Base-by-base conservation (phyloP, 2,888 invertebrate species). In the Pseudeuparius sepicola region DNA sequence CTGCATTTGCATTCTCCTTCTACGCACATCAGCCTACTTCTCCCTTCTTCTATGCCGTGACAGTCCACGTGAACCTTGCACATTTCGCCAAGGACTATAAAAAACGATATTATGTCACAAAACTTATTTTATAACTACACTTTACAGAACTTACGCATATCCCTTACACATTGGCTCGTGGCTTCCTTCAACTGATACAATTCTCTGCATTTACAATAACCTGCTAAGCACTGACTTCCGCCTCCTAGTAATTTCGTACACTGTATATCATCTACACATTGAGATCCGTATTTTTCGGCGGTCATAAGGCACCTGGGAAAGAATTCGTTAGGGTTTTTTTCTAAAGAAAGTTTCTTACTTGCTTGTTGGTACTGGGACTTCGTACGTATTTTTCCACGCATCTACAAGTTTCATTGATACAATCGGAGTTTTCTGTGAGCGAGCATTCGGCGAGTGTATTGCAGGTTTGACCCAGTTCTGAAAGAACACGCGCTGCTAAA, bases 401-500 rank as follows among this genome's bases (percentile, higher is more conserved):
- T 7, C 25, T 35, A 37, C 57, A 58, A 14, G 27, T 42, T 4
- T 43, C 42, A 14, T 49, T 32, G 3, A 37, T 36, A 33, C 57
- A 59, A 27, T 31, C 34, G 7, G 51, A 44, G 28, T 42, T 50
- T 4, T 43, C 24, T 1, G 44, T 45, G 11, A 35, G 18, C 3
- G 43, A 44, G 42, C 58, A 57, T 39, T 57, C 55, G 27, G 41
- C 48, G 15, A 43, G 29, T 1, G 17, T 26, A 4, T 38, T 14
- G 34, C 59, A 59, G 9, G 23, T 6, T 31, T 46, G 44, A n/a
- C 53, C 56, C 9, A 58, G 40, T 17, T 32, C 58, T 57, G 24
- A 39, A 53, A 20, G n/a, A 7, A 20, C 6, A 20, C 7, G 20
- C n/a, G n/a, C n/a, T n/a, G n/a, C n/a, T n/a, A n/a, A n/a, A n/a